Evolutionary conservation across 2,113 vertebrate genomes (phyloP), one percentile per base, ranked within the genome.

Genomic region (Nothoprocta perdicaria): DNA sequence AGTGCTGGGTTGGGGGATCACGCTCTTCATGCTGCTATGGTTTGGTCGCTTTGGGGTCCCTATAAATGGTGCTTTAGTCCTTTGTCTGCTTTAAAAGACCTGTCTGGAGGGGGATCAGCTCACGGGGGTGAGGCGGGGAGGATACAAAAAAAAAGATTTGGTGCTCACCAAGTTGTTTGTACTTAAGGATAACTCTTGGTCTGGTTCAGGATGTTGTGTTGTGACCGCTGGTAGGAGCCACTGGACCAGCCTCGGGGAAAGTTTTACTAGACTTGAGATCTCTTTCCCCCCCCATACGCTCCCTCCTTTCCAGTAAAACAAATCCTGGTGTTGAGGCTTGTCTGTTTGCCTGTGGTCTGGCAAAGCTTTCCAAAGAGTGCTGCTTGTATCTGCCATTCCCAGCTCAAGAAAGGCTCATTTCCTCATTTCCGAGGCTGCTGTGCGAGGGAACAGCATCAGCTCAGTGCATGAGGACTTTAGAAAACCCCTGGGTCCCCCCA

Each of bases 341-440:
- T 96, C 92, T 77, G 87, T 80, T 29, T 78, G 92, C 95, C 45
- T 96, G 92, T 95, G 94, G 94, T 95, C 94, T 96, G 94, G 94
- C 95, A 94, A 57, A 84, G 14, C 63, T 89, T 63, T 87, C 79
- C 84, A 57, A 92, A 58, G 94, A 74, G 63, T 2, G 91, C 92
- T 87, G 91, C 92, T 96, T 93, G 41, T 76, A 72, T 92, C 87
- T 93, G 78, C 52, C 60, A 29, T 87, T 96, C 94, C 95, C 94
- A 94, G 7, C 93, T 72, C 31, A 0, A 85, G 76, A 83, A 74
- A 79, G 23, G 1, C 65, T 92, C 48, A 57, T 78, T 82, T 92
- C 90, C 79, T 79, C 85, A 79, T 94, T 92, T 18, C 87, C 55
- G 75, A 65, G 84, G 76, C 92, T 89, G 89, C 3, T 60, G 91